These are phyloP conservation scores for Mayetiola destructor DNA, from an alignment of 2,888 invertebrate genomes.

Conservation along the genomic window DNA sequence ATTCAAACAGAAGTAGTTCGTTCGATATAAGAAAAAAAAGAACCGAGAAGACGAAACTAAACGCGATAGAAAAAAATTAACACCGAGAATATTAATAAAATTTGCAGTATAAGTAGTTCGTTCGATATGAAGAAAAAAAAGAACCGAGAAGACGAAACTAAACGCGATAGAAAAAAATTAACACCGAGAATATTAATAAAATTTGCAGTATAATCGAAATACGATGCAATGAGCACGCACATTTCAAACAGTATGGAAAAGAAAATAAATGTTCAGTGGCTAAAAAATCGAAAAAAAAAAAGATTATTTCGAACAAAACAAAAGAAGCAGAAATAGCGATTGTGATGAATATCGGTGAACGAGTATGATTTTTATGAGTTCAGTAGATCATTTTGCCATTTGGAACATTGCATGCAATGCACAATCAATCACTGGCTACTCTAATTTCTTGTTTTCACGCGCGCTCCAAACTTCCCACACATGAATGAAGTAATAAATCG, in stretches of 20 bases:
- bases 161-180: neutral
- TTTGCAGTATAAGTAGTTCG: too few relatives aligned
- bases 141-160: neutral
- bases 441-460: conserved; percentile 12
- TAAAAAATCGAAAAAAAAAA: too few relatives aligned
- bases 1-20: neutral
- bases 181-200: neutral
- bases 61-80: neutral
- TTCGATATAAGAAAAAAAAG: neutral
- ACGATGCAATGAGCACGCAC: too few relatives aligned
- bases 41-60: neutral
- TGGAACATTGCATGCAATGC: neutral
- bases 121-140: neutral
- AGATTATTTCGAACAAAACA: neutral
- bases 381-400: conserved; percentile 7
- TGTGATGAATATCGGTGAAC: neutral
- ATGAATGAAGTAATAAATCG: too few relatives aligned
- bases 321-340: neutral
- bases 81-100: neutral
- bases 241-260: too few relatives aligned
- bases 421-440: neutral
- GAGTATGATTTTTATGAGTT: conserved; percentile 8
- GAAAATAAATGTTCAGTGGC: too few relatives aligned
- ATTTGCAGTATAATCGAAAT: too few relatives aligned
- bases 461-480: too few relatives aligned